Conservation (phyloP, 2,888 invertebrate genomes). For the Idaea straminata region DNA sequence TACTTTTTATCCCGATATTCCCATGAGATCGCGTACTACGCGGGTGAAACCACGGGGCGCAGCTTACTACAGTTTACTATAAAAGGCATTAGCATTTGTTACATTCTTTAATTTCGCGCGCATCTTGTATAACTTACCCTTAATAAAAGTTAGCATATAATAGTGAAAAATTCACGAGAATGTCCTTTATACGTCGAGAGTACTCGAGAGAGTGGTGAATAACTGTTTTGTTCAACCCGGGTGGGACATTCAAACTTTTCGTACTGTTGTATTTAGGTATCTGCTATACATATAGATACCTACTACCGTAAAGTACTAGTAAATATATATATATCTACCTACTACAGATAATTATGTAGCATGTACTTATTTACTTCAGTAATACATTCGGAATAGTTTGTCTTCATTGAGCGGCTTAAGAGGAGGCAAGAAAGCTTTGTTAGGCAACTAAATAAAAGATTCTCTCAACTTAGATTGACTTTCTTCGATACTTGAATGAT, state of each 20-base stretch:
- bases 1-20: too few relatives aligned
- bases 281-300: neutral
- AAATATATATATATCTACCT: neutral
- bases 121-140: neutral
- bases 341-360: neutral
- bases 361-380: neutral
- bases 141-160: neutral
- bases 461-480: conserved; percentile 7
- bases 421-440: neutral
- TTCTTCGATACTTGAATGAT: neutral
- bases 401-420: neutral
- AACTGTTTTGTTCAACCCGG: conserved; percentile 13
- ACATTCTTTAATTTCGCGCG: neutral
- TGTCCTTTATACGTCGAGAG: neutral
- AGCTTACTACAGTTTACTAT: too few relatives aligned
- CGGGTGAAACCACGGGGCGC: too few relatives aligned
- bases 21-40: too few relatives aligned
- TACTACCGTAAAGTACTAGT: too few relatives aligned
- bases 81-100: too few relatives aligned
- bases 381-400: neutral
- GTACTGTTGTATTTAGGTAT: neutral
- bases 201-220: neutral
- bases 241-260: conserved; percentile 3
- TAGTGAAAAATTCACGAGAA: neutral
- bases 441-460: neutral